phyloP scores from a whole-genome alignment of 2,113 vertebrate genomes.

The Oreotragus oreotragus region DNA sequence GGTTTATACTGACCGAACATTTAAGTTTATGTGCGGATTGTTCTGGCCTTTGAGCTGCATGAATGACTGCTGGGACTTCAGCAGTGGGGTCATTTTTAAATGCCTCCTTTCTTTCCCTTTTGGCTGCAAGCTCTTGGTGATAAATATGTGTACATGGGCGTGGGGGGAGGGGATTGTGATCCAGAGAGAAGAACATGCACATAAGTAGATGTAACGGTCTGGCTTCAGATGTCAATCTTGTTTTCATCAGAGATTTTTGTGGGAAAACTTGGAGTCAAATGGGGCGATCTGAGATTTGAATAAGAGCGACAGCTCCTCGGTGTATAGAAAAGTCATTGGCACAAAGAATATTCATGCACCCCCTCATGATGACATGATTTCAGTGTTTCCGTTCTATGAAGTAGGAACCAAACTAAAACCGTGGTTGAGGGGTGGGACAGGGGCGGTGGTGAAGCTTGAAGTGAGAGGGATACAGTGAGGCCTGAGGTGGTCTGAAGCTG shows the following conservation, averaged over 20 bases:
- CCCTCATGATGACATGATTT: background rate
- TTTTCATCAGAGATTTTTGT: constrained; percentile 1
- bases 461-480: background rate
- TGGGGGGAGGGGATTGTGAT: background rate
- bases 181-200: background rate
- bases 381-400: background rate
- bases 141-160: background rate
- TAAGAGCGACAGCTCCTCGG: background rate
- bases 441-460: background rate
- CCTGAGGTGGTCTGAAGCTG: background rate
- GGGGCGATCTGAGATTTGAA: background rate
- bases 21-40: background rate
- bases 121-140: background rate
- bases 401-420: background rate
- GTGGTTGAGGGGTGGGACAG: background rate
- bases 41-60: constrained; percentile 29
- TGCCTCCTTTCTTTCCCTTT: constrained; percentile 21
- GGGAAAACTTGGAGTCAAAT: background rate
- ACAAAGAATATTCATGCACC: background rate
- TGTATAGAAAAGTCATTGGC: background rate
- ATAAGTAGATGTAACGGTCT: background rate
- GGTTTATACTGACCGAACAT: constrained; percentile 13
- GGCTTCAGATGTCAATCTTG: background rate
- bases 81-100: background rate
- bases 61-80: background rate